phyloP scores from a whole-genome alignment of 2,113 vertebrate genomes.

The Dicaeum eximium region DNA sequence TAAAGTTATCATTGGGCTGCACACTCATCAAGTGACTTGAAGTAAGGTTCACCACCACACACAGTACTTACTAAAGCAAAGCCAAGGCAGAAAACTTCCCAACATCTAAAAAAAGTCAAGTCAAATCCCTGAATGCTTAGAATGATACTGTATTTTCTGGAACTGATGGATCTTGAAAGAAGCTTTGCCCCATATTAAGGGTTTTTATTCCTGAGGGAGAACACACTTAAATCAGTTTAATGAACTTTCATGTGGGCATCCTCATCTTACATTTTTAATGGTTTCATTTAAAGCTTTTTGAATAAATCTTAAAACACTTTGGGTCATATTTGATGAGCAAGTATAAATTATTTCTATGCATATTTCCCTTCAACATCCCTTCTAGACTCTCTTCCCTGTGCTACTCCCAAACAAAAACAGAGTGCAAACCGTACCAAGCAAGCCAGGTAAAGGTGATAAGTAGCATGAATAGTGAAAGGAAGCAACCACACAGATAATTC shows the following conservation, averaged over 20 bases:
- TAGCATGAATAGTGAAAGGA: background rate
- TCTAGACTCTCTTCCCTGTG: background rate
- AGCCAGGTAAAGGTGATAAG: background rate
- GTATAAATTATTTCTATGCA: background rate
- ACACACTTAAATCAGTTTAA: background rate
- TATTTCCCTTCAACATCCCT: background rate
- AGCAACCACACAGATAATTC: background rate
- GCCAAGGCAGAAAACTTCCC: background rate
- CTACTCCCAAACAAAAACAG: background rate
- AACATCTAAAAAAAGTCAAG: background rate
- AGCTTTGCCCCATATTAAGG: background rate
- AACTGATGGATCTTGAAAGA: background rate
- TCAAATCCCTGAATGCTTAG: background rate
- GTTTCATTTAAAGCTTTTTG: background rate
- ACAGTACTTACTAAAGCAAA: background rate
- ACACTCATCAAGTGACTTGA: background rate
- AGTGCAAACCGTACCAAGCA: background rate
- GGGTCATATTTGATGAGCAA: background rate
- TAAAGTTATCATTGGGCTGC: background rate
- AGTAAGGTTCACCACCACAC: background rate
- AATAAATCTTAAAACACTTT: background rate
- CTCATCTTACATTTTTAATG: background rate
- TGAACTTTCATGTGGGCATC: background rate
- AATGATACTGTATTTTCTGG: background rate
- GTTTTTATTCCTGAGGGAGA: background rate